Evolutionary conservation across 2,113 vertebrate species (phyloP).

Genomic region (Elephas maximus): DNA sequence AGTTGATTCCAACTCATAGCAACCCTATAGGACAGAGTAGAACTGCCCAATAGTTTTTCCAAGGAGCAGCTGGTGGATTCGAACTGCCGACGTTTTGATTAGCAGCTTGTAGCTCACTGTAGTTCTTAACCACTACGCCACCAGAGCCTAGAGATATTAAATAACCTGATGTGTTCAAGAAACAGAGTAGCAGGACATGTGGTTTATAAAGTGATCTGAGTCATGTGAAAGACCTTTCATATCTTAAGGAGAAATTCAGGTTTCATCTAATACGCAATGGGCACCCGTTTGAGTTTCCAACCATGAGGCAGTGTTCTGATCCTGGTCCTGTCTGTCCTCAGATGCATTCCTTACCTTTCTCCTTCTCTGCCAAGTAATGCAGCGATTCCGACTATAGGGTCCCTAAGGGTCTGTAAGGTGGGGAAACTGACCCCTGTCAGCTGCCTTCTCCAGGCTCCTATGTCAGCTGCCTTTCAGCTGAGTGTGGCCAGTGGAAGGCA

Average conservation of each 20-base stretch:
- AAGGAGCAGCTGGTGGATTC: no score
- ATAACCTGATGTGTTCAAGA: neutral
- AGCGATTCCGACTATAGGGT: neutral
- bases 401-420: no score
- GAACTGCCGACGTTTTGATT: neutral
- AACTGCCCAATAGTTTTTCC: no score
- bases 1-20: no score
- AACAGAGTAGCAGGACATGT: neutral
- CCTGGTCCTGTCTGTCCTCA: neutral
- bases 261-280: neutral
- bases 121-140: no score
- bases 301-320: accelerated
- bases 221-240: neutral
- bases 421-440: no score
- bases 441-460: neutral
- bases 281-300: neutral
- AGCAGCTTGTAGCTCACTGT: neutral
- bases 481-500: neutral
- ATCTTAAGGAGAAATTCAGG: neutral
- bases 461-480: neutral
- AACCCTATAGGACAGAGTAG: no score
- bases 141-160: neutral
- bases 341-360: no score
- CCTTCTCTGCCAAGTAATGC: neutral
- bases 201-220: neutral